Evolutionary conservation across 2,888 invertebrate genomes (phyloP).

Genomic region (Schizaphis graminum): DNA sequence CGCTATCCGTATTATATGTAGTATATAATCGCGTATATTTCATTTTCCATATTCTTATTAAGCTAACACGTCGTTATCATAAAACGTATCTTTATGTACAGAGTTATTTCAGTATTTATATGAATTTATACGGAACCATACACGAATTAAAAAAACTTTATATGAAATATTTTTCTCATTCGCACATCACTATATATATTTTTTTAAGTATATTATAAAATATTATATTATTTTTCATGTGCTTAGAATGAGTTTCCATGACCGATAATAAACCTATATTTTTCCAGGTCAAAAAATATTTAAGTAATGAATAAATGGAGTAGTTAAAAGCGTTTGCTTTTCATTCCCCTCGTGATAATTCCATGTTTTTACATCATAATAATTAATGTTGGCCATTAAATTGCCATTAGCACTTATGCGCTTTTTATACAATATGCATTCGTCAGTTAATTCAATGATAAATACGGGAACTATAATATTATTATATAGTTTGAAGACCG

Average conservation of each 20-base stretch:
- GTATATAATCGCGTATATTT: neutral
- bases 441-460: neutral
- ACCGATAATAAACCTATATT: neutral
- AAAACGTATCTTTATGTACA: neutral
- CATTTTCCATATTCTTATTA: neutral
- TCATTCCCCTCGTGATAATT: neutral
- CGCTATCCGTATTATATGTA: neutral
- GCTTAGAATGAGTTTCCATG: neutral
- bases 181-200: too few relatives aligned
- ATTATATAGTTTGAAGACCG: neutral
- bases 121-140: too few relatives aligned
- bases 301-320: neutral
- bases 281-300: neutral
- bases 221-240: neutral
- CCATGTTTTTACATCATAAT: neutral
- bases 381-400: neutral
- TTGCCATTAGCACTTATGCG: neutral
- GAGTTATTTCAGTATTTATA: neutral
- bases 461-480: neutral
- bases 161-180: too few relatives aligned
- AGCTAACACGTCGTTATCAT: neutral
- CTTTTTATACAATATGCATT: neutral
- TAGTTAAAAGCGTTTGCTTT: neutral
- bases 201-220: too few relatives aligned
- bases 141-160: too few relatives aligned